Percentiles rank a stretch among this genome's conserved stretches.
Conservation (phyloP, 1,140 invertebrate genomes). For the Drosophila equinoxialis region DNA sequence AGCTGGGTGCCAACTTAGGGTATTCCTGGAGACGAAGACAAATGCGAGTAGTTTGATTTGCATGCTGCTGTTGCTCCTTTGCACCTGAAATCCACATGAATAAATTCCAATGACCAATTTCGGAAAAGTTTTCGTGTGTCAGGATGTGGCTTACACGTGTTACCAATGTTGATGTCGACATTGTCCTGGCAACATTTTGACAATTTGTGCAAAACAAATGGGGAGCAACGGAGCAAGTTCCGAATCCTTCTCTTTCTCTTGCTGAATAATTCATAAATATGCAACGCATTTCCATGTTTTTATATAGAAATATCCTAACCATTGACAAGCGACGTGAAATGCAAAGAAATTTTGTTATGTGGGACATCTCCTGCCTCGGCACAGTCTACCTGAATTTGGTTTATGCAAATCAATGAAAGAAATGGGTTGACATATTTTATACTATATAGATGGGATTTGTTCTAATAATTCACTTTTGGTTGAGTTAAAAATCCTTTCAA, state of each 20-base stretch:
- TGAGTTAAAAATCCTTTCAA: not conserved
- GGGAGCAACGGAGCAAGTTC: slow-evolving; percentile 11
- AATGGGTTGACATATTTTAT: slow-evolving; percentile 15
- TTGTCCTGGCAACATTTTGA: slow-evolving; percentile 25
- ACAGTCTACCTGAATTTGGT: slow-evolving; percentile 16
- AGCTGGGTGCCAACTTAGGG: slow-evolving; percentile 34
- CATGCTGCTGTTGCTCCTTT: slow-evolving; percentile 42
- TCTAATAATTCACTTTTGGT: not conserved
- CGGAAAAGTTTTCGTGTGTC: not conserved
- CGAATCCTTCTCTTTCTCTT: slow-evolving; percentile 1
- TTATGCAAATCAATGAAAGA: slow-evolving; percentile 38
- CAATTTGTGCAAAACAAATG: slow-evolving; percentile 26
- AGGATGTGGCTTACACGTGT: slow-evolving; percentile 44
- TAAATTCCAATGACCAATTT: slow-evolving; percentile 25
- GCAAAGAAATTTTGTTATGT: slow-evolving; percentile 3
- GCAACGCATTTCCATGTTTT: slow-evolving; percentile 48
- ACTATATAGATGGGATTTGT: slow-evolving; percentile 19
- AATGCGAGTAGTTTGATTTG: slow-evolving; percentile 32
- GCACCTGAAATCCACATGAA: slow-evolving; percentile 20
- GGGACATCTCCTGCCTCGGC: not conserved
- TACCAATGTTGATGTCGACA: slow-evolving; percentile 28
- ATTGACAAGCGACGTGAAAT: slow-evolving; percentile 40
- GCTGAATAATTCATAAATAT: slow-evolving; percentile 62
- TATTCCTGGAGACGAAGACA: slow-evolving; percentile 19
- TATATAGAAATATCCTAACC: slow-evolving; percentile 21